phyloP scores from a whole-genome alignment of 2,797 vertebrate genomes.

The Cossypha niveicapilla region DNA sequence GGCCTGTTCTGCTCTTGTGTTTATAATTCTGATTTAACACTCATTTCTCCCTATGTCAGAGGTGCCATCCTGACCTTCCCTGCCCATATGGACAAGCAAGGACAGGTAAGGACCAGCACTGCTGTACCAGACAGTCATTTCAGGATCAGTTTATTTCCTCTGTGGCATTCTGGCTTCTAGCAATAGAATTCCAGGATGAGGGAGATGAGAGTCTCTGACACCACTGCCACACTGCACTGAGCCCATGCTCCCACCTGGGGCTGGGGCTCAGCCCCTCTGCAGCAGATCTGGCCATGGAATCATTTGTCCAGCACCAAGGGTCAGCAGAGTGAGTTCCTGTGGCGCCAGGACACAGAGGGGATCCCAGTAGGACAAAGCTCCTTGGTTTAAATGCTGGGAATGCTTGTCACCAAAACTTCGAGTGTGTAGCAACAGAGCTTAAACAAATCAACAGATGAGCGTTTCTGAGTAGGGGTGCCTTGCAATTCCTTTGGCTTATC shows the following conservation, averaged over 20 bases:
- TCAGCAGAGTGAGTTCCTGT: background rate
- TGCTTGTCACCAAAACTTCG: slow-evolving; percentile 29
- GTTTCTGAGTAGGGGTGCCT: slow-evolving; percentile 27
- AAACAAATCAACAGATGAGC: slow-evolving; percentile 47
- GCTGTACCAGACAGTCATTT: background rate
- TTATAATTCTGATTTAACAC: background rate
- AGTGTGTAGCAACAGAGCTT: slow-evolving; percentile 32
- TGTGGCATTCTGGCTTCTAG: background rate
- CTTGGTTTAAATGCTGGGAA: slow-evolving; percentile 21
- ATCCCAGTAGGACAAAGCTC: slow-evolving; percentile 32
- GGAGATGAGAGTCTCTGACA: accelerated
- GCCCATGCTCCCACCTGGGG: background rate
- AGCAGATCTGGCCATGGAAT: background rate
- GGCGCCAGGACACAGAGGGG: background rate
- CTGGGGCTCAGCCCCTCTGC: background rate
- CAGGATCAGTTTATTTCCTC: background rate
- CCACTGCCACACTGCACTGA: background rate
- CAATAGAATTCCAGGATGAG: background rate
- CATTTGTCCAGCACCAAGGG: background rate
- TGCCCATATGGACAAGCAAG: background rate
- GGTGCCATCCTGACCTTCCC: background rate
- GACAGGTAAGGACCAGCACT: background rate
- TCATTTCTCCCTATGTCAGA: background rate
- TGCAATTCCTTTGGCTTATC: slow-evolving; percentile 62
- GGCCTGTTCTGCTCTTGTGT: background rate